A percentile compares a stretch with the other conserved stretches of the same genome.
Evolutionary conservation across 2,888 invertebrate genomes (phyloP).

Genomic region (Sinelater perroti): DNA sequence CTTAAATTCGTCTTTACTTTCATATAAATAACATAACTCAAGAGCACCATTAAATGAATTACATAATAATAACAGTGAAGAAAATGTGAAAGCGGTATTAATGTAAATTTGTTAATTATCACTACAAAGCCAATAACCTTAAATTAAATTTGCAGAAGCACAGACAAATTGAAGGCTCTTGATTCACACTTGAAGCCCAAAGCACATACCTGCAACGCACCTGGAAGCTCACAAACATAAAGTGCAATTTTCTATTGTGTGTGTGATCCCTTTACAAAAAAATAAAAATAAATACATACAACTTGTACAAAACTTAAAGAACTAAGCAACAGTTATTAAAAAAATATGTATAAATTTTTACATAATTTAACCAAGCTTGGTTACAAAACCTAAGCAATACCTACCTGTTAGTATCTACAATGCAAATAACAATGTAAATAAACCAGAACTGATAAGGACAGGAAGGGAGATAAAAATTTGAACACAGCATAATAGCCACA

Average conservation of each 20-base stretch:
- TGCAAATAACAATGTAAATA: slow-evolving; percentile 21
- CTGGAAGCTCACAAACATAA: slow-evolving; percentile 53
- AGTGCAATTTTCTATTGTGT: slow-evolving; percentile 33
- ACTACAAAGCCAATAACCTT: too few relatives aligned
- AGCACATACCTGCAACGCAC: slow-evolving; percentile 60
- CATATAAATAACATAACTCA: neutral
- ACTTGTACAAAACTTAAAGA: neutral
- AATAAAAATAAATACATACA: slow-evolving; percentile 16
- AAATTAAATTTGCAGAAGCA: too few relatives aligned
- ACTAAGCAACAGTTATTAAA: too few relatives aligned
- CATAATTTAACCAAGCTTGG: too few relatives aligned
- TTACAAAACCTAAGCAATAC: slow-evolving; percentile 5
- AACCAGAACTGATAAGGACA: slow-evolving; percentile 9
- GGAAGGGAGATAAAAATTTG: slow-evolving; percentile 8
- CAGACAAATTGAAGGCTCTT: slow-evolving; percentile 34
- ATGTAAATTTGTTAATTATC: neutral
- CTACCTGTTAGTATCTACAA: slow-evolving; percentile 18
- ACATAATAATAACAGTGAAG: neutral
- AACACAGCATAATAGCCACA: too few relatives aligned
- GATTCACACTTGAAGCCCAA: slow-evolving; percentile 45
- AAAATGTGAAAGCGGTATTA: neutral
- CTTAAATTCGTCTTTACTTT: slow-evolving; percentile 23
- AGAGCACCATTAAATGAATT: neutral
- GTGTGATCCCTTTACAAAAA: slow-evolving; percentile 22
- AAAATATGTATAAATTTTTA: too few relatives aligned